These are phyloP conservation scores for Rhinatrema bivittatum DNA, from an alignment of 2,797 vertebrate species.

Conservation along the genomic window DNA sequence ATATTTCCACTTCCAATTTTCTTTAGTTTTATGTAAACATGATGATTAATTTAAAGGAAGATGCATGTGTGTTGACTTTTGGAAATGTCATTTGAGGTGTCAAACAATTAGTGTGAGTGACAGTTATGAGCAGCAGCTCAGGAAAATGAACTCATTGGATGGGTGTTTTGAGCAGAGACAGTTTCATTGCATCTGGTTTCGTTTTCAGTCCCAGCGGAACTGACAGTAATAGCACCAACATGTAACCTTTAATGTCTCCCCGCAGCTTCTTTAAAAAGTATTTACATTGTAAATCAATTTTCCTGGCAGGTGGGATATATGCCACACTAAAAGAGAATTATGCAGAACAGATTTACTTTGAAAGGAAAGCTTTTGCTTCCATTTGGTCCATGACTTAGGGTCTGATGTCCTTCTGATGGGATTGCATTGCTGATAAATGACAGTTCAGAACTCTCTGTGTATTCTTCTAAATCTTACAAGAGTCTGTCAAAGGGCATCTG, in stretches of 20 bases:
- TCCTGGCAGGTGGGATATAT: neutral
- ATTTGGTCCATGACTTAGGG: no score
- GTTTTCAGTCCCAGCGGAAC: constrained; percentile 1
- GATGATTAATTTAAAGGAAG: no score
- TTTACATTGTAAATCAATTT: constrained; percentile 9
- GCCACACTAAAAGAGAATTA: neutral
- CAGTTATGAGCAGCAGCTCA: neutral
- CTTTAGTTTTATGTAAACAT: no score
- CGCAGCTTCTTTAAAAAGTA: constrained; percentile 2
- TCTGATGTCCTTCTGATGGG: no score
- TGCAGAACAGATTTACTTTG: constrained; percentile 8
- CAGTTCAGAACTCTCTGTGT: no score
- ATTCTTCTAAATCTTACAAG: no score
- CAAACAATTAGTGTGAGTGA: neutral
- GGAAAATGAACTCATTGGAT: neutral
- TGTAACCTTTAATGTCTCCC: neutral
- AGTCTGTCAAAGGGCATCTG: no score
- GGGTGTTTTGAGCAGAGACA: neutral
- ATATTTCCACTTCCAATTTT: no score
- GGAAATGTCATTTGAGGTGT: neutral
- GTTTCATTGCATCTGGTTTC: neutral
- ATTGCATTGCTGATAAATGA: no score
- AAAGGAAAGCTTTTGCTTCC: no score
- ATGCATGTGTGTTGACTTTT: no score
- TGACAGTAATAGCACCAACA: neutral